Evolutionary conservation across 2,888 invertebrate species (phyloP), one percentile per base, ranked within the genome.

Genomic region (Drosophila rubida): DNA sequence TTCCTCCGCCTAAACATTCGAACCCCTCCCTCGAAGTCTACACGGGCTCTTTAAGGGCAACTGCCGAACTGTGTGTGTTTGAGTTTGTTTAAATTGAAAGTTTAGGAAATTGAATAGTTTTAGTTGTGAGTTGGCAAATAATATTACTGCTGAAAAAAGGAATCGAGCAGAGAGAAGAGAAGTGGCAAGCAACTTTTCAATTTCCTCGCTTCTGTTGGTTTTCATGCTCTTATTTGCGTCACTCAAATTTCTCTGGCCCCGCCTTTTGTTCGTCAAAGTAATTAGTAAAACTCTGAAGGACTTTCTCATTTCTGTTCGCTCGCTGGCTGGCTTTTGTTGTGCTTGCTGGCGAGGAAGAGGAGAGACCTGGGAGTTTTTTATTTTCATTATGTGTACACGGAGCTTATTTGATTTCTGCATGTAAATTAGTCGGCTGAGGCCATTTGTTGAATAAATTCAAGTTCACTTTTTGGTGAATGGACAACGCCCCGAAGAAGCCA

Each of bases 211-310:
- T 69, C 57, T 87, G 84, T 78, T 75, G 74, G 64, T 72, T 78
- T 70, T 70, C 61, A 64, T 50, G 59, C 83, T 78, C 80, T 81
- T 87, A 78, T 87, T 88, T 88, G 79, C 79, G 55, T 76, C 71
- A 74, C 74, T 74, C 81, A 79, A 80, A 76, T 84, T 68, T 66
- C 68, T 55, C 9, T 16, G 53, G 37, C 6, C n/a, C 48, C 55
- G 77, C 80, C 80, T 83, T 88, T 88, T 87, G 87, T 87, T 75
- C 87, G 69, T 84, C 87, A 87, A 88, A 80, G 84, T 87, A 87
- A 87, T 87, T 87, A 87, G 89, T 70, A 72, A 67, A 81, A 75
- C 60, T 87, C 73, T 70, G 57, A 83, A 86, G 80, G 67, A 81
- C 84, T 72, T 74, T 69, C 64, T 61, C 78, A 73, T 68, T 64